Evolutionary conservation across 1,140 invertebrate species (phyloP).

Genomic region (Manduca sexta): DNA sequence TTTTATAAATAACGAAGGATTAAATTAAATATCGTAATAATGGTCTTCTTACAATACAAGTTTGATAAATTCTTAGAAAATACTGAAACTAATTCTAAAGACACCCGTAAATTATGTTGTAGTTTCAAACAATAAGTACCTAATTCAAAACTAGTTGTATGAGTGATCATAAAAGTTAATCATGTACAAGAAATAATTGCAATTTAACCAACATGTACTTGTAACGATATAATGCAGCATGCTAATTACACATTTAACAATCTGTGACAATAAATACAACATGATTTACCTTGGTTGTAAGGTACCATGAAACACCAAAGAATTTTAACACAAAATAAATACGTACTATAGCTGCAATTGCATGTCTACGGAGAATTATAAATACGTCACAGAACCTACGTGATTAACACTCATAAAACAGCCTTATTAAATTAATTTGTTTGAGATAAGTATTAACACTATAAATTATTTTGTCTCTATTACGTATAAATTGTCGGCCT

Average conservation of each 20-base stretch:
- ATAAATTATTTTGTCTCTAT: background rate
- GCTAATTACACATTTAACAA: constrained; percentile 34
- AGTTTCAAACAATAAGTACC: no score
- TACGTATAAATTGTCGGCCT: background rate
- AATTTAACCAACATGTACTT: no score
- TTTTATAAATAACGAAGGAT: no score
- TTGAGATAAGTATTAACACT: background rate
- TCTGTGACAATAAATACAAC: constrained; percentile 32
- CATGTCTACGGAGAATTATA: constrained; percentile 42
- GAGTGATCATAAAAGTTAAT: no score
- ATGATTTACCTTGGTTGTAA: constrained; percentile 24
- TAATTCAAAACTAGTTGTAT: no score
- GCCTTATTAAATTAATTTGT: constrained; percentile 15
- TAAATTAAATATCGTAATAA: no score
- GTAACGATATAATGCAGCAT: no score
- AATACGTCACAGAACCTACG: constrained; percentile 31
- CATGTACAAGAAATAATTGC: no score
- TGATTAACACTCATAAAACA: constrained; percentile 21
- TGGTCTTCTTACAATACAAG: no score
- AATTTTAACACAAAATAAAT: constrained; percentile 32
- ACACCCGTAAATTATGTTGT: no score
- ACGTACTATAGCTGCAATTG: constrained; percentile 41
- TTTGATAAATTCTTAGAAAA: no score
- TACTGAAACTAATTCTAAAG: no score
- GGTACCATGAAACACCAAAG: constrained; percentile 41